These are phyloP conservation scores for Ochotona princeps DNA, from an alignment of 2,113 vertebrate genomes.

Conservation along the genomic window DNA sequence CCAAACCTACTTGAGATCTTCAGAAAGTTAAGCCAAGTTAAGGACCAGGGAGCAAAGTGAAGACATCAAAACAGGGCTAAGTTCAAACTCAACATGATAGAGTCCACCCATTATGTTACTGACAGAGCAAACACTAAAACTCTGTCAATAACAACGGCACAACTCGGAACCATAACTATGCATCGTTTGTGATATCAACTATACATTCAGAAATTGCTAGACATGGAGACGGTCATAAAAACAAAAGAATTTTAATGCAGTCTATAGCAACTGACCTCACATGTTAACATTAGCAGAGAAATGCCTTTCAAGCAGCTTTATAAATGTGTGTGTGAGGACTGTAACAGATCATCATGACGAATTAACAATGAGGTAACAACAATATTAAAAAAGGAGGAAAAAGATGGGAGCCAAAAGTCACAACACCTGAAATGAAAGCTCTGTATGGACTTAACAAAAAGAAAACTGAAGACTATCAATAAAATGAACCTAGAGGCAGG, in stretches of 20 bases:
- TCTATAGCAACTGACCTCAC: not conserved
- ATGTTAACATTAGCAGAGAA: constrained; percentile 16
- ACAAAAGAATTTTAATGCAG: not conserved
- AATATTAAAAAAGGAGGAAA: not conserved
- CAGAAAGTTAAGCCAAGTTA: not conserved
- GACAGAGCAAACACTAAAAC: not conserved
- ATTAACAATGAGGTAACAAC: not conserved
- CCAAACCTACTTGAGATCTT: not conserved
- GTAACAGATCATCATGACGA: not conserved
- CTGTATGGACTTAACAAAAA: not conserved
- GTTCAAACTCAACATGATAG: not conserved
- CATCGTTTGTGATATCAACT: not conserved
- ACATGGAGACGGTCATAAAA: not conserved
- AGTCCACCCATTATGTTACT: not conserved
- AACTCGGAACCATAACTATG: not conserved
- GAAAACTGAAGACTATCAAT: not conserved
- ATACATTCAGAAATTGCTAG: not conserved
- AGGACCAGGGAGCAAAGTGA: not conserved
- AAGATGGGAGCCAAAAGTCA: not conserved
- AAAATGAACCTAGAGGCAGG: not conserved
- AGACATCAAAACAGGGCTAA: not conserved
- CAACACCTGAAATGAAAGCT: not conserved
- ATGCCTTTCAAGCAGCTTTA: not conserved
- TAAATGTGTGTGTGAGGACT: not conserved
- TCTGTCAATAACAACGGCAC: not conserved